Percentiles rank a stretch among this genome's conserved stretches.
phyloP scores from a whole-genome alignment of 2,888 invertebrate genomes.

The Pycnomerus fuliginosus region DNA sequence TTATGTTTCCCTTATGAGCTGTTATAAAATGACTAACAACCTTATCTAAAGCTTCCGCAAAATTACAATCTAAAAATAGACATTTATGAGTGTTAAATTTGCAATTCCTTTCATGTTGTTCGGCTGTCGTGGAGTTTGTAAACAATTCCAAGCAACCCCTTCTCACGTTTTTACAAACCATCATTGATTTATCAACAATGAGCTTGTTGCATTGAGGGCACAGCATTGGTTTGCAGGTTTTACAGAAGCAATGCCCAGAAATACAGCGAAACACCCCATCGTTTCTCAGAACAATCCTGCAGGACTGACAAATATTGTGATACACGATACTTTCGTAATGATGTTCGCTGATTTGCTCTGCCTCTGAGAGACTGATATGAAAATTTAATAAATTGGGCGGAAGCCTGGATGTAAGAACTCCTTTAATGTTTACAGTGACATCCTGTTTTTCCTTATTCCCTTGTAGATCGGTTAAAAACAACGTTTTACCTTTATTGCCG shows the following conservation, averaged over 20 bases:
- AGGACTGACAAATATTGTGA: conserved; percentile 27
- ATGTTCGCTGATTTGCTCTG: too few relatives aligned
- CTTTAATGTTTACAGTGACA: too few relatives aligned
- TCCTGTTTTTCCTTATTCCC: too few relatives aligned
- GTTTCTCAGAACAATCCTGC: conserved; percentile 15
- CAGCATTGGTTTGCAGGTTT: conserved; percentile 33
- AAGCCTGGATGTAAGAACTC: not conserved
- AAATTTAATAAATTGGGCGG: too few relatives aligned
- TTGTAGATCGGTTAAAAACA: too few relatives aligned
- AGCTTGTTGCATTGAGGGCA: conserved; percentile 35
- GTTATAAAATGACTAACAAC: conserved; percentile 33
- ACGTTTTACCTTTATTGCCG: too few relatives aligned
- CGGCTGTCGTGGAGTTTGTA: conserved; percentile 22
- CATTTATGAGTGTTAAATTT: conserved; percentile 36
- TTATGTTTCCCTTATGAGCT: conserved; percentile 30
- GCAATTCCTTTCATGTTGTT: conserved; percentile 38
- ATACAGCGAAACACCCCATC: conserved; percentile 30
- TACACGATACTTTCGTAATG: not conserved
- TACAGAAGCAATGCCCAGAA: conserved; percentile 36
- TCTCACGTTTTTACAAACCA: conserved; percentile 35
- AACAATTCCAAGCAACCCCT: conserved; percentile 37
- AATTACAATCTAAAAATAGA: conserved; percentile 32
- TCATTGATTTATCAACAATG: conserved; percentile 30
- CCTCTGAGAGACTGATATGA: too few relatives aligned
- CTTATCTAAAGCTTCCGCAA: conserved; percentile 22